These are phyloP conservation scores for Micromussa lordhowensis DNA, from an alignment of 92 coral and sea anemone genomes.

Conservation along the genomic window DNA sequence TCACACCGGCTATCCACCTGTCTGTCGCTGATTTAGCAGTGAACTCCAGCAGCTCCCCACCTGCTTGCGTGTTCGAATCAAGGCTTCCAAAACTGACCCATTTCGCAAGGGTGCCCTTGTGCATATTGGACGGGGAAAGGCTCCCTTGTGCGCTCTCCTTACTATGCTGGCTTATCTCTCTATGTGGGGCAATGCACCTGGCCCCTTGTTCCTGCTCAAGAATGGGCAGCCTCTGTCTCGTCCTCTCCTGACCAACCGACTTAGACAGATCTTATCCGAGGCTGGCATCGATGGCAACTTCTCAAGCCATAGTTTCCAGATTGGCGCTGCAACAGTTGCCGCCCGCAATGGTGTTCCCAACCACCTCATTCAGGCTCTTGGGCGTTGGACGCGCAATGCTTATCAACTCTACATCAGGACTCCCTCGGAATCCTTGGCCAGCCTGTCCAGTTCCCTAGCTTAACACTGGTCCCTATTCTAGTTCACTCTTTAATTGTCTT, in stretches of 20 bases:
- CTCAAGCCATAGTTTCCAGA: not conserved
- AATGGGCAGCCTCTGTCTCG: not conserved
- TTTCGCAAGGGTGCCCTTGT: conserved; percentile 21
- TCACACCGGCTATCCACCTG: not conserved
- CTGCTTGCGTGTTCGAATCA: conserved; percentile 7
- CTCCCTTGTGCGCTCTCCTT: conserved; percentile 23
- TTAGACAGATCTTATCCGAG: not conserved
- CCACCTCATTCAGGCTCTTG: conserved; percentile 12
- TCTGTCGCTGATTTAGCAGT: not conserved
- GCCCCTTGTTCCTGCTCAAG: not conserved
- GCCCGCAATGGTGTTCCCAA: conserved; percentile 20
- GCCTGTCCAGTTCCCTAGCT: not conserved
- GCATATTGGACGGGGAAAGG: not conserved
- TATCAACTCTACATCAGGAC: conserved; percentile 17
- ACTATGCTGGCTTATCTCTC: conserved; percentile 3
- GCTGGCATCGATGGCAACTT: not conserved
- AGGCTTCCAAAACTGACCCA: conserved; percentile 34
- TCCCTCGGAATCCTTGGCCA: not conserved
- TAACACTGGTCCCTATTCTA: no score
- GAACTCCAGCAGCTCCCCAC: not conserved
- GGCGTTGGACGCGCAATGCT: conserved; percentile 21
- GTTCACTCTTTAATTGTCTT: no score
- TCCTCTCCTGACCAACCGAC: not conserved
- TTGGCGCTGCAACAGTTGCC: not conserved
- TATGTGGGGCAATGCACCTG: not conserved